Evolutionary conservation across 2,888 invertebrate genomes (phyloP), one percentile per base, ranked within the genome.

Genomic region (Hermaeophaga mercurialis): DNA sequence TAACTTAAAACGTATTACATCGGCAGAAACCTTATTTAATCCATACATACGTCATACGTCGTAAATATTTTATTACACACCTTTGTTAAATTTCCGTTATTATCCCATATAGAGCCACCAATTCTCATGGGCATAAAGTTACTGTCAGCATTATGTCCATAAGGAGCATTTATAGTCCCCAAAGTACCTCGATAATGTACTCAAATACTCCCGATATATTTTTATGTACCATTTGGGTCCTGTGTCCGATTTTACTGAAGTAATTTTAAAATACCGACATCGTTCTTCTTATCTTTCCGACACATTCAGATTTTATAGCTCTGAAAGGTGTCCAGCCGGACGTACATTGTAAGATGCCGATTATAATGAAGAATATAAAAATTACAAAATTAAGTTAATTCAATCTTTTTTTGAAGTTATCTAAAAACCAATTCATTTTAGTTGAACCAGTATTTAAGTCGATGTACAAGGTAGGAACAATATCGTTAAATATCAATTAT

Each of bases 161-260:
- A 62, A 39, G 65, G 68, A 58, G 64, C 62, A 70, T 70, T 70
- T 67, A 70, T 62, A 60, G 64, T 62, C 56, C 64, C 62, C 63
- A 68, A 70, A 66, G 66, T 39, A 63, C 65, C 66, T 64, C 63
- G 69, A 68, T 70, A 70, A 69, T 71, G 66, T 66, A 70, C 70
- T 70, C 68, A 70, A 71, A 69, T 67, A 69, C 68, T 69, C 66
- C 66, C 66, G 70, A 70, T 69, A 68, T 67, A 68, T 69, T 67
- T 72, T 73, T 71, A 72, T 70, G 63, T 44, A 57, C 44, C 33
- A 41, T 50, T 41, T 24, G 41, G 39, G 28, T 15, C 19, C 41
- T 17, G 22, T 50, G 50, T 50, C 41, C 50, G 50, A 41, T 41
- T 39, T 41, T 31, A 50, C 26, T 22, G 38, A 15, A 26, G 39